phyloP scores from a whole-genome alignment of 2,113 vertebrate genomes.

The Lepus americanus region DNA sequence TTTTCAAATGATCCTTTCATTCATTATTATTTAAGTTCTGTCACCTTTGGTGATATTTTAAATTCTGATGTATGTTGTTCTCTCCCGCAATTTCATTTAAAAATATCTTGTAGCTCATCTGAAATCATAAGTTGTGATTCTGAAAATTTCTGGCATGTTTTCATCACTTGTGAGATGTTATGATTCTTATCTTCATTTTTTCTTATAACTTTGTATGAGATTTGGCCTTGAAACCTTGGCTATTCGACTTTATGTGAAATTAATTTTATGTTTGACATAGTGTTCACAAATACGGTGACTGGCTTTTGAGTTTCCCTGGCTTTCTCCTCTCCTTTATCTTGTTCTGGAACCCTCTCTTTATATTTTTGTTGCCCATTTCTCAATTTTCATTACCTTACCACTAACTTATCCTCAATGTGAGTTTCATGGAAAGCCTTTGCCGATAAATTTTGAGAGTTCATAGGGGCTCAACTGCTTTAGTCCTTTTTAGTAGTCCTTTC shows the following conservation, averaged over 20 bases:
- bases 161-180: neutral
- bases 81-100: neutral
- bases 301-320: neutral
- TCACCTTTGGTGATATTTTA: neutral
- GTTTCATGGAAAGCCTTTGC: neutral
- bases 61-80: conserved; percentile 21
- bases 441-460: neutral
- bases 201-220: neutral
- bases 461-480: neutral
- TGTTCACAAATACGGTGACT: neutral
- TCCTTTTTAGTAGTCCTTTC: neutral
- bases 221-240: conserved; percentile 12
- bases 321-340: neutral
- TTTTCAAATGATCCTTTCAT: conserved; percentile 14
- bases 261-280: neutral
- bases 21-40: conserved; percentile 32
- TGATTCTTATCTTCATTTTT: neutral
- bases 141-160: conserved; percentile 11
- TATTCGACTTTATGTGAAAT: neutral
- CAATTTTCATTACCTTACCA: neutral
- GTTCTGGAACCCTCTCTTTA: neutral
- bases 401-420: neutral
- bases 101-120: neutral
- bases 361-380: neutral
- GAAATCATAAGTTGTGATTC: neutral